Base-by-base conservation (phyloP, 2,113 vertebrate species). In the Nibea albiflora region DNA sequence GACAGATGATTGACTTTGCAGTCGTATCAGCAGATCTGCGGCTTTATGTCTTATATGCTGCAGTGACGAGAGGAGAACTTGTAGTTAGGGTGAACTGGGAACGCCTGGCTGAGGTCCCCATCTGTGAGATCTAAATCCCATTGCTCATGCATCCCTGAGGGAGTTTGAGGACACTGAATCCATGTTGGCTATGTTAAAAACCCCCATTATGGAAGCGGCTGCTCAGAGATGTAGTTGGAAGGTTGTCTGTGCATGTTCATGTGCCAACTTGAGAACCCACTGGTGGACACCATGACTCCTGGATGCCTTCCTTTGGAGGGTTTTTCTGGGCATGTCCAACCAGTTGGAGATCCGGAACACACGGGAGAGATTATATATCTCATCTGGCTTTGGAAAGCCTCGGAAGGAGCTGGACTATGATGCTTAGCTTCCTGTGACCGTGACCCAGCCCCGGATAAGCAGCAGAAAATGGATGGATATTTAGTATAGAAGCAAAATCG, bases 401-500 rank as follows among this genome's bases (percentile, higher is more conserved):
- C 17, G 22, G 47, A 24, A 39, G 42, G 11, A 39, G 26, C 31
- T 17, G 11, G 39, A 26, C 58, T 64, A 39, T 39, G 35, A 39
- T 24, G 19, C 58, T 50, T 28, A 4, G 24, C 24, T 19, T n/a
- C 49, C 50, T 57, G 50, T 1, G 9, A 28, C n/a, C 11, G 1
- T 3, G 15, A 14, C 60, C 47, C 11, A 6, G 17, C 19, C 35
- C 31, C 7, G 6, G 14, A 74, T 42, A 42, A 24, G 9, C 0
- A 1, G 0, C 60, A 61, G 31, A 28, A 35, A 53, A 44, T 28
- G 9, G 53, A 35, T 53, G 44, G 31, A 49, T 31, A 77, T 88
- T 61, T 81, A 49, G 19, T 72, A 15, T 16, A 57, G n/a, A 77
- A 73, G 60, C 17, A 53, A 73, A 84, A 24, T 44, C 64, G 35